A percentile compares a stretch with the other conserved stretches of the same genome.
These are phyloP conservation scores for Drosophila kurseongensis DNA, from an alignment of 1,140 invertebrate genomes.

Conservation along the genomic window DNA sequence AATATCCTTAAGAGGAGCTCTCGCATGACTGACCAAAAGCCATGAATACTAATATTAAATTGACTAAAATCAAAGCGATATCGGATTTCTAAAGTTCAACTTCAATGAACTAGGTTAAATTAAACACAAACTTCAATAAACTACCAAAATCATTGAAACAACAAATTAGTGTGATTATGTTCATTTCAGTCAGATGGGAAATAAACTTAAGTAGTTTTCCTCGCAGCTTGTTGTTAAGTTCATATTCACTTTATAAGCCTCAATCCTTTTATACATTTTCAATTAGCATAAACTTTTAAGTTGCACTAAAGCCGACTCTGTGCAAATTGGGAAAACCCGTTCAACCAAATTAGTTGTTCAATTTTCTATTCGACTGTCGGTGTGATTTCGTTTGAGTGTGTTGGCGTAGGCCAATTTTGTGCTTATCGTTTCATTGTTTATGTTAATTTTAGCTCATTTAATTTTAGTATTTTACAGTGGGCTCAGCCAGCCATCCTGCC, in stretches of 20 bases:
- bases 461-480: constrained; percentile 70
- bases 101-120: not conserved
- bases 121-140: not conserved
- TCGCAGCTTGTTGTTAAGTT: too few species aligned
- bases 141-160: not conserved
- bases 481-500: constrained; percentile 10
- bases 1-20: too few species aligned
- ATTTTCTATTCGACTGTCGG: constrained; percentile 49
- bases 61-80: too few species aligned
- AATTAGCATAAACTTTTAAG: constrained; percentile 46
- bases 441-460: constrained; percentile 77
- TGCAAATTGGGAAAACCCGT: constrained; percentile 52
- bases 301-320: constrained; percentile 16
- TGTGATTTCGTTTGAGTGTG: constrained; percentile 14
- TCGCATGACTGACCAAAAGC: too few species aligned
- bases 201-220: not conserved
- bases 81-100: not conserved
- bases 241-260: not conserved
- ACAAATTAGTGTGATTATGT: constrained; percentile 1
- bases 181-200: not conserved
- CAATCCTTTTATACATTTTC: constrained; percentile 25
- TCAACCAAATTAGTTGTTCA: constrained; percentile 75
- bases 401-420: constrained; percentile 53
- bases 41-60: too few species aligned
- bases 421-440: constrained; percentile 81